Evolutionary conservation across 2,888 invertebrate genomes (phyloP).

Genomic region (Clusia tigrina): DNA sequence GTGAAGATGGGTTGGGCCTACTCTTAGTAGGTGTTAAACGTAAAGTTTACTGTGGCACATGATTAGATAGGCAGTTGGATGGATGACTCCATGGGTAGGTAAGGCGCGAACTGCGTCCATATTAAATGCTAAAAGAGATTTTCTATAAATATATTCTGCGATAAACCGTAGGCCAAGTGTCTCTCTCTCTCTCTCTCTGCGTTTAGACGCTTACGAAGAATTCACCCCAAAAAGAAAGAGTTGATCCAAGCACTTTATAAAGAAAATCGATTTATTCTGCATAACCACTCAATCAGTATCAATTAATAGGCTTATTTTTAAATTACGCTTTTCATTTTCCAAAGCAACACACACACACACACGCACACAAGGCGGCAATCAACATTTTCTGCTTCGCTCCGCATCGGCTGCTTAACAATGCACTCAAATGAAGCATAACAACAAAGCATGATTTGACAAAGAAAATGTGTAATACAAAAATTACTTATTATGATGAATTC

Average conservation of each 20-base stretch:
- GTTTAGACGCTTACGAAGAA: too few relatives aligned
- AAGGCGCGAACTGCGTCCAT: too few relatives aligned
- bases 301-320: neutral
- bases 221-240: too few relatives aligned
- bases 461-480: neutral
- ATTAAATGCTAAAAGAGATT: too few relatives aligned
- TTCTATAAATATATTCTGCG: too few relatives aligned
- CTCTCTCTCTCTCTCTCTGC: too few relatives aligned
- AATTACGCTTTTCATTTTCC: neutral
- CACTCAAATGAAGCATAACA: neutral
- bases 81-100: too few relatives aligned
- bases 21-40: neutral
- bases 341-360: neutral
- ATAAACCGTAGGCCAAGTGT: too few relatives aligned
- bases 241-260: too few relatives aligned
- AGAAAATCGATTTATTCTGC: too few relatives aligned
- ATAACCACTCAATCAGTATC: constrained; percentile 7
- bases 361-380: neutral
- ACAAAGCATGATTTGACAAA: neutral
- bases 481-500: constrained; percentile 16
- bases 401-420: too few relatives aligned
- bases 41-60: neutral
- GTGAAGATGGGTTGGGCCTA: neutral
- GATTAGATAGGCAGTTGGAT: too few relatives aligned
- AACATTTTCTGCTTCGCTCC: neutral